These are phyloP conservation scores for Lepus europaeus DNA, from an alignment of 2,113 vertebrate genomes.

Conservation along the genomic window DNA sequence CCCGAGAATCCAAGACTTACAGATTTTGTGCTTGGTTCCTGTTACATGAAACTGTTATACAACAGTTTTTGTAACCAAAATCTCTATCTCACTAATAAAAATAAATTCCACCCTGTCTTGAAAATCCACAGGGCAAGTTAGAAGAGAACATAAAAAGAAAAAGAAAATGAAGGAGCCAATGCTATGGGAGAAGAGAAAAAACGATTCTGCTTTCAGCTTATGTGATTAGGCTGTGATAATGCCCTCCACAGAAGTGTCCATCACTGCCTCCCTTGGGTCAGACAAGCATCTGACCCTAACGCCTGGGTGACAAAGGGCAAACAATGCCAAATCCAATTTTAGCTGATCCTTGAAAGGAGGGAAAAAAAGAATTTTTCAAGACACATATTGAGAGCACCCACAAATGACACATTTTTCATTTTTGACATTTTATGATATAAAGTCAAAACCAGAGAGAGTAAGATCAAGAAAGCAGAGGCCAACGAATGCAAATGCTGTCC, in stretches of 20 bases:
- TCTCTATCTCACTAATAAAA: slow-evolving; percentile 49
- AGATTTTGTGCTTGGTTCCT: not conserved
- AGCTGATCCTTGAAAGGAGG: slow-evolving; percentile 80
- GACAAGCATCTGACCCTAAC: slow-evolving; percentile 81
- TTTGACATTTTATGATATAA: slow-evolving; percentile 53
- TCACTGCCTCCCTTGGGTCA: slow-evolving; percentile 80
- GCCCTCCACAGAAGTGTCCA: slow-evolving; percentile 81
- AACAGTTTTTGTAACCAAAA: not conserved
- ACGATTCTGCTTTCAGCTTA: slow-evolving; percentile 75
- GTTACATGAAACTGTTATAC: not conserved
- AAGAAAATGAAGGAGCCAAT: slow-evolving; percentile 27
- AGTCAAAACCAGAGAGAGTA: not conserved
- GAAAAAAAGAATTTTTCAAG: slow-evolving; percentile 63
- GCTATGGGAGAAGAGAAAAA: slow-evolving; percentile 73
- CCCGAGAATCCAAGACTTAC: not conserved
- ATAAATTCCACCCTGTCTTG: slow-evolving; percentile 33
- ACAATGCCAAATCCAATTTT: slow-evolving; percentile 84
- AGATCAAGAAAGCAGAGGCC: not conserved
- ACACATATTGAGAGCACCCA: slow-evolving; percentile 67
- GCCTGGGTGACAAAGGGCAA: slow-evolving; percentile 80
- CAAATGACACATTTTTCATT: slow-evolving; percentile 60
- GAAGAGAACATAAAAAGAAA: slow-evolving; percentile 69
- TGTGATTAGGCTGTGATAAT: slow-evolving; percentile 85
- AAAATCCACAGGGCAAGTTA: slow-evolving; percentile 66
- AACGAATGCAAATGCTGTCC: not conserved